Evolutionary conservation across 2,888 invertebrate species (phyloP).

Genomic region (Acanthacorydalis orientalis): DNA sequence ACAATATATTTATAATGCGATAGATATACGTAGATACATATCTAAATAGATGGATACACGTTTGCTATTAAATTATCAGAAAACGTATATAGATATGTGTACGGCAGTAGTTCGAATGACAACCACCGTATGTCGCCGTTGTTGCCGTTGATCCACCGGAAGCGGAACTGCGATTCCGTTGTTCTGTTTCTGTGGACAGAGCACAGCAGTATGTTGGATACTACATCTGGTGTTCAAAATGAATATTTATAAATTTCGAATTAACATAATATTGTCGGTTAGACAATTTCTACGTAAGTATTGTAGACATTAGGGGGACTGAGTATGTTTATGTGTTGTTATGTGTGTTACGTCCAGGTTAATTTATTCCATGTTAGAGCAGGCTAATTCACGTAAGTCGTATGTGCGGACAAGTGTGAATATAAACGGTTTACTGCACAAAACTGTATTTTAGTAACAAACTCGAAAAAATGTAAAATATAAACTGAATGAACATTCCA

Average conservation of each 20-base stretch:
- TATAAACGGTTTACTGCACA: too few species aligned
- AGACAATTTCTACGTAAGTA: background rate
- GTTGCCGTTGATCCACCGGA: constrained; percentile 8
- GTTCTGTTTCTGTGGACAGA: constrained; percentile 9
- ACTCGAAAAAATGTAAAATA: too few species aligned
- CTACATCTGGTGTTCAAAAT: constrained; percentile 19
- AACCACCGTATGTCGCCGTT: constrained; percentile 19
- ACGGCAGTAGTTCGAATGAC: constrained; percentile 16
- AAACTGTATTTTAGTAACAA: too few species aligned
- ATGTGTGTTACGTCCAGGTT: background rate
- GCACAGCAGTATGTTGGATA: constrained; percentile 10
- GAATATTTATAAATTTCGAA: constrained; percentile 19
- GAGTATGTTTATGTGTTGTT: background rate
- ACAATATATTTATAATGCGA: too few species aligned
- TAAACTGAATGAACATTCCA: too few species aligned
- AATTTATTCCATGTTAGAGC: too few species aligned
- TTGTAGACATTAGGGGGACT: too few species aligned
- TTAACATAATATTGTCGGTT: constrained; percentile 12
- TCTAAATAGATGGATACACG: constrained; percentile 15
- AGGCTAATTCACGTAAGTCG: too few species aligned
- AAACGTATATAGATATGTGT: background rate
- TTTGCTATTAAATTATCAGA: background rate
- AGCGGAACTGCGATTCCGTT: constrained; percentile 29
- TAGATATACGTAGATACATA: constrained; percentile 16
- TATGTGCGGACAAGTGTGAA: too few species aligned